Conservation (phyloP, 2,888 invertebrate genomes). For the Dynastes hyllus region DNA sequence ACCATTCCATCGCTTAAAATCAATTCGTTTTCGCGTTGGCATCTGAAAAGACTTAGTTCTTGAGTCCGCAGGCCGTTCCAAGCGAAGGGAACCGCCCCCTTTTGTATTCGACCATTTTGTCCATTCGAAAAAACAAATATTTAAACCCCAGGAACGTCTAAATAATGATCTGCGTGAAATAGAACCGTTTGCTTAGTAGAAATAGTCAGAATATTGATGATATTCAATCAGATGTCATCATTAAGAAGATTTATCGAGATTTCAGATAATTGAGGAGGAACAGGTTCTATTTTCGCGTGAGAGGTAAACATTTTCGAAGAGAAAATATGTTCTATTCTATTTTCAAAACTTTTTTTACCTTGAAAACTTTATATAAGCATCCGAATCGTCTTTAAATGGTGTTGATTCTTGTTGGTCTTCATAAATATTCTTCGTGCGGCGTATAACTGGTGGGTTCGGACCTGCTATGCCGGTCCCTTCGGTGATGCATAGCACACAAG, state of each 20-base stretch:
- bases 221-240: background rate
- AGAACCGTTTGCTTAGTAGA: background rate
- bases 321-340: background rate
- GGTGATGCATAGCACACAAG: constrained; percentile 44
- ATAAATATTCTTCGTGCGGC: constrained; percentile 22
- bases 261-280: background rate
- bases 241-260: background rate
- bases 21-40: too few relatives aligned
- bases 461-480: constrained; percentile 43
- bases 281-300: too few relatives aligned
- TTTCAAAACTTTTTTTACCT: background rate
- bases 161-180: background rate
- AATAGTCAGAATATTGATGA: background rate
- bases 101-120: constrained; percentile 35
- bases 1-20: too few relatives aligned
- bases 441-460: constrained; percentile 49
- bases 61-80: background rate
- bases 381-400: background rate
- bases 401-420: background rate
- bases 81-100: constrained; percentile 37
- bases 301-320: too few relatives aligned
- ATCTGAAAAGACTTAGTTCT: too few relatives aligned
- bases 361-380: background rate
- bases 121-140: background rate
- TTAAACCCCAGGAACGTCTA: background rate